Evolutionary conservation across 2,888 invertebrate species (phyloP).

Genomic region (Phortica magna): DNA sequence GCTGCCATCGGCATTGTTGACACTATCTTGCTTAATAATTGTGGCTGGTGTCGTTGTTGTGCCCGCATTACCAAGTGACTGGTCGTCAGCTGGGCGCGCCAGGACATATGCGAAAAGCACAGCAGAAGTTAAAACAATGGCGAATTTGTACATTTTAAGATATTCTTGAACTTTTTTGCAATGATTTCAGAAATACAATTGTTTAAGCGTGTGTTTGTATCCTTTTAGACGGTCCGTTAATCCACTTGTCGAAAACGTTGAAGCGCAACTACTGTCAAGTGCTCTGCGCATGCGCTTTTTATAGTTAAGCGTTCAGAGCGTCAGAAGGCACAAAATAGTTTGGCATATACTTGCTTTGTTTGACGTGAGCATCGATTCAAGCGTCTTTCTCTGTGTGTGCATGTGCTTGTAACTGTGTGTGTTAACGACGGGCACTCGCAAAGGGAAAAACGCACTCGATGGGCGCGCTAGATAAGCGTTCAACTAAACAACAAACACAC

Average conservation of each 20-base stretch:
- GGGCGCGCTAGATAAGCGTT: constrained; percentile 72
- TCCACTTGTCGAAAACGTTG: constrained; percentile 55
- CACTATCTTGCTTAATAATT: constrained; percentile 78
- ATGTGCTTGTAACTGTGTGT: constrained; percentile 15
- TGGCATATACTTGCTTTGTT: constrained; percentile 29
- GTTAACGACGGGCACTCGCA: neutral
- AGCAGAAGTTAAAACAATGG: constrained; percentile 61
- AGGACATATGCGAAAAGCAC: constrained; percentile 64
- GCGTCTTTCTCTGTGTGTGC: constrained; percentile 38
- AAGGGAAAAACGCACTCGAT: constrained; percentile 53
- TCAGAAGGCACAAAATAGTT: constrained; percentile 39
- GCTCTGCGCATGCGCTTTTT: constrained; percentile 53
- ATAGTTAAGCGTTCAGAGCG: constrained; percentile 47
- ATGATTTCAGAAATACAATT: neutral
- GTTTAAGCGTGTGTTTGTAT: constrained; percentile 7
- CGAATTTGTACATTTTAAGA: constrained; percentile 66
- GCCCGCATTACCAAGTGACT: constrained; percentile 44
- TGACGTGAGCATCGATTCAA: constrained; percentile 44
- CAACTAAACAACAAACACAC: neutral
- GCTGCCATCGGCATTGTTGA: constrained; percentile 78
- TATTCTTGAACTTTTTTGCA: constrained; percentile 21
- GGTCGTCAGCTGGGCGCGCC: constrained; percentile 70
- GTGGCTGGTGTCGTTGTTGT: constrained; percentile 77
- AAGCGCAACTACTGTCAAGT: constrained; percentile 60
- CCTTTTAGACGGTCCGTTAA: constrained; percentile 45